A percentile compares a stretch with the other conserved stretches of the same genome.
These are phyloP conservation scores for Xerus inauris DNA, from an alignment of 2,113 vertebrate species.

Conservation along the genomic window DNA sequence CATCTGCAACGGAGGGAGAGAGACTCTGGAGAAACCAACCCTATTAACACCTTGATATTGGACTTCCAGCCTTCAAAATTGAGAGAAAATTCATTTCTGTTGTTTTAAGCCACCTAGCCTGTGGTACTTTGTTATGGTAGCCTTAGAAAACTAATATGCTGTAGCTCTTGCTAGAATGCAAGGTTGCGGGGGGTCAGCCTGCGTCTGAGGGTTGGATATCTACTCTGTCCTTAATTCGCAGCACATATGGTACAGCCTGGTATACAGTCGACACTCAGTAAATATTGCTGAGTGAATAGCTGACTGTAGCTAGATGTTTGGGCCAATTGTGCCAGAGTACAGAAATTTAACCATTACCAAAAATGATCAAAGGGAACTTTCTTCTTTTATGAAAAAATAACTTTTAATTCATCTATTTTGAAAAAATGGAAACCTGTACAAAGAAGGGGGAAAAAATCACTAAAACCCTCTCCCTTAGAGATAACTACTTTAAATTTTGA, in stretches of 20 bases:
- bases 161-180: neutral
- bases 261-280: neutral
- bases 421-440: neutral
- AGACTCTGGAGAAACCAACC: neutral
- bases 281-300: conserved; percentile 13
- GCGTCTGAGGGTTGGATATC: neutral
- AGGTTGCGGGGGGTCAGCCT: rapidly evolving
- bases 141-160: neutral
- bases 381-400: conserved; percentile 10
- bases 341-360: neutral
- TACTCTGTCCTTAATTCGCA: neutral
- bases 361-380: neutral
- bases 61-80: neutral
- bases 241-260: neutral
- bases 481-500: conserved; percentile 2
- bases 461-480: neutral
- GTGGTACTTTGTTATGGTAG: neutral
- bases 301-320: neutral
- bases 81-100: neutral
- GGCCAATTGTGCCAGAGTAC: neutral
- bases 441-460: neutral
- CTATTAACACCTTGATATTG: neutral
- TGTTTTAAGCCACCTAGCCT: neutral
- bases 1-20: neutral
- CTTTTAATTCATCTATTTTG: conserved; percentile 8